Evolutionary conservation across 2,797 vertebrate species (phyloP).

Genomic region (Sibirionetta formosa): DNA sequence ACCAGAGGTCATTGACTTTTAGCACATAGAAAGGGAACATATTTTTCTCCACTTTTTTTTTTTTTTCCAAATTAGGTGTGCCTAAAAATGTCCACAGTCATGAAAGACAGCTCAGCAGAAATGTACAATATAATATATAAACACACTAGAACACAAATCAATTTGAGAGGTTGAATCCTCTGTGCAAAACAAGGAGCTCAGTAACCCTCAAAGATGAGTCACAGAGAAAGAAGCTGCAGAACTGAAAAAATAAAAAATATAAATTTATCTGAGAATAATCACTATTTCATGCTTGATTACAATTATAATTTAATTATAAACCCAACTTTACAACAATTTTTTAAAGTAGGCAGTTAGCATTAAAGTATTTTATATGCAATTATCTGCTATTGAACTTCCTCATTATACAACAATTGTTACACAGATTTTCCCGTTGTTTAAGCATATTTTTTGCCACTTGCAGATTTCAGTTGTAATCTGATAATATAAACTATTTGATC

Average conservation of each 20-base stretch:
- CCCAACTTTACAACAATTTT: constrained; percentile 56
- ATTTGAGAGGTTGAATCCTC: constrained; percentile 50
- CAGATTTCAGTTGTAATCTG: constrained; percentile 47
- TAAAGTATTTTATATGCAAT: constrained; percentile 72
- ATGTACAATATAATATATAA: constrained; percentile 24
- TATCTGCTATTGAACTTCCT: constrained; percentile 71
- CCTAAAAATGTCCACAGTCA: constrained; percentile 19
- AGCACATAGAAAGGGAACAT: neutral
- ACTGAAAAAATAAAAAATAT: constrained; percentile 3
- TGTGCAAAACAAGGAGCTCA: constrained; percentile 44
- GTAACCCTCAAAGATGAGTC: constrained; percentile 7
- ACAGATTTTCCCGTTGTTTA: constrained; percentile 66
- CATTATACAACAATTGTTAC: constrained; percentile 52
- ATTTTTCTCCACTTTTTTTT: neutral
- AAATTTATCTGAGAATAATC: constrained; percentile 60
- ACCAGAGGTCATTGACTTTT: neutral
- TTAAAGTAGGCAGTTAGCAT: constrained; percentile 72
- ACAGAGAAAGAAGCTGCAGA: neutral
- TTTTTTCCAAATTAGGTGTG: neutral
- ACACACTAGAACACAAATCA: constrained; percentile 42
- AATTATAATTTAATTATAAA: constrained; percentile 80
- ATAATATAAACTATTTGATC: constrained; percentile 40
- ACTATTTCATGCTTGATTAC: constrained; percentile 63
- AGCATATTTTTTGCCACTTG: constrained; percentile 57
- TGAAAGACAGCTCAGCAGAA: constrained; percentile 48